phyloP scores from a whole-genome alignment of 2,113 vertebrate genomes.

The Myrmophylax atrothorax region DNA sequence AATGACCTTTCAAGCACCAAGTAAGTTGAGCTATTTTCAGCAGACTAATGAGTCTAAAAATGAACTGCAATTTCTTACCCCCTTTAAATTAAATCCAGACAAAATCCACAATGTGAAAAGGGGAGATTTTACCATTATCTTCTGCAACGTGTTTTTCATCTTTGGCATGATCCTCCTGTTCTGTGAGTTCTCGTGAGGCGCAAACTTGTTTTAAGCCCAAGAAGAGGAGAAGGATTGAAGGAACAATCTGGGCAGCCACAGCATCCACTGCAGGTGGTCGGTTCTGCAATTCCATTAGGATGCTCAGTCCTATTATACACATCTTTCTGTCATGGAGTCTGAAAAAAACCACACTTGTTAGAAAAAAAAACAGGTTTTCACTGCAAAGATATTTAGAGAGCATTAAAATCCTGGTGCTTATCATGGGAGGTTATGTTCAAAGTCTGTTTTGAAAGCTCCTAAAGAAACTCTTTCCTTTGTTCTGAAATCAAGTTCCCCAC shows the following conservation, averaged over 20 bases:
- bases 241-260: conserved; percentile 88
- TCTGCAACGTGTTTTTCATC: conserved; percentile 81
- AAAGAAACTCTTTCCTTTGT: background rate
- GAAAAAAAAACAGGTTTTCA: background rate
- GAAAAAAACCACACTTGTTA: background rate
- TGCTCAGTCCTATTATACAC: conserved; percentile 95
- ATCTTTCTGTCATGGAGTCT: conserved; percentile 97
- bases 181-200: conserved; percentile 83
- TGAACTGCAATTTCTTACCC: conserved; percentile 41
- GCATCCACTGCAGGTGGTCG: conserved; percentile 85
- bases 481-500: background rate
- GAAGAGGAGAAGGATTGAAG: conserved; percentile 94
- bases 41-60: conserved; percentile 39
- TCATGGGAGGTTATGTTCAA: background rate
- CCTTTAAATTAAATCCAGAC: conserved; percentile 65
- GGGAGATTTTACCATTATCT: conserved; percentile 85
- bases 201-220: conserved; percentile 94
- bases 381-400: background rate
- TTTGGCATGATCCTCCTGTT: conserved; percentile 78
- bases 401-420: background rate
- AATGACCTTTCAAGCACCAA: background rate
- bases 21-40: conserved; percentile 11
- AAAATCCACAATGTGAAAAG: conserved; percentile 64
- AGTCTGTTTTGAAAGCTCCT: background rate
- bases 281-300: conserved; percentile 90